Base-by-base conservation (phyloP, 2,888 invertebrate genomes). In the Trichopoda pennipes region DNA sequence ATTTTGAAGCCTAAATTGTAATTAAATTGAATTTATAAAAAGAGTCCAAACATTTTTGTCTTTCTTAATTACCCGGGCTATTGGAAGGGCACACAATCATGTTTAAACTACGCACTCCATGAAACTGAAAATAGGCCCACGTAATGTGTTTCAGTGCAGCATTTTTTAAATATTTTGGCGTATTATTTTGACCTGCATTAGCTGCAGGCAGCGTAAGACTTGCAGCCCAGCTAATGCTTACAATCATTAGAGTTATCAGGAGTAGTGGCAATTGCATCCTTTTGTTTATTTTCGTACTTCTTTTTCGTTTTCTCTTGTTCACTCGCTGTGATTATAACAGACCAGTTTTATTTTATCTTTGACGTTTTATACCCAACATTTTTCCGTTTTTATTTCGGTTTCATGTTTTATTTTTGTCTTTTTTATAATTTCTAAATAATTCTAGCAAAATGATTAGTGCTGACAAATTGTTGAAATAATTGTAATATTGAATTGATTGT, bases 81-180 rank as follows among this genome's bases (percentile, higher is more conserved):
- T 66, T 77, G 1, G 38, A 7, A 55, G 87, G 86, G 84, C 90
- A 90, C 83, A 88, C 86, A 81, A 90, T 86, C 63, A 90, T 73
- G 81, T 86, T 86, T 74, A 90, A 83, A 77, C 88, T 88, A 35
- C 86, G 86, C 58, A 89, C 90, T 76, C 88, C 89, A 80, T 89
- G 87, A 78, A 85, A 86, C 72, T 85, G 87, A 87, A 88, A 90
- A 85, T 90, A 90, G 81, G 87, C 86, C 82, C 87, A 88, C 84
- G 82, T 88, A 42, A 69, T 81, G 47, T 14, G 68, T 69, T 55
- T 64, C 6, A 81, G 14, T 12, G 51, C 17, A 44, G 23, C 53
- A 4, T 47, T 58, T 63, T 32, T 16, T 6, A 35, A 38, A 38
- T 3, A 10, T 12, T 38, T 7, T 8, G 38, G 3, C 2, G 12